Conservation (phyloP, 2,113 vertebrate species). For the Illadopsis cleaveri region DNA sequence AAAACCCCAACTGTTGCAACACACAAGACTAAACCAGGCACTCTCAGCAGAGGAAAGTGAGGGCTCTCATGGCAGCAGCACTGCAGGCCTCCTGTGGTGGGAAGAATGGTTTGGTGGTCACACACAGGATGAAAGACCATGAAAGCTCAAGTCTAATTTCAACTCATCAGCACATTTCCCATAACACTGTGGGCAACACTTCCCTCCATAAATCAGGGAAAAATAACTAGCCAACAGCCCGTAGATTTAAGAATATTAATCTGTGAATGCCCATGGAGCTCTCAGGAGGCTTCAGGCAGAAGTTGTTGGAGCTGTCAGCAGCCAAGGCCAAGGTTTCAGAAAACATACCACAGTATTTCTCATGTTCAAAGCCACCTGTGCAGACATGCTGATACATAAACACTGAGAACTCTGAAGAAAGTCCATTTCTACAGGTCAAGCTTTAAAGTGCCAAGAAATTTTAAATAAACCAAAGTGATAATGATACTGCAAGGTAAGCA, state of each 20-base stretch:
- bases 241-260: constrained; percentile 11
- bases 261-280: background rate
- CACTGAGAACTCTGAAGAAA: background rate
- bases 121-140: background rate
- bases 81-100: background rate
- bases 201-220: background rate
- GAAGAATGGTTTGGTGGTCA: constrained; percentile 32
- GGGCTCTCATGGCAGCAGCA: background rate
- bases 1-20: background rate
- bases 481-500: background rate
- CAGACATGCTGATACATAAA: background rate
- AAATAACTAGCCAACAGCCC: background rate
- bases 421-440: background rate
- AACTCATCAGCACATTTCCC: background rate
- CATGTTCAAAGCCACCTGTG: background rate
- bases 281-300: background rate
- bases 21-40: background rate
- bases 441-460: background rate
- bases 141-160: background rate
- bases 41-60: background rate
- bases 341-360: background rate
- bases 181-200: background rate
- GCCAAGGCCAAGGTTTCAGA: background rate
- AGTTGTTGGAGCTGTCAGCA: background rate
- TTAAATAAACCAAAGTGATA: background rate